These are phyloP conservation scores for Sinhomidia bicolor DNA, from an alignment of 2,888 invertebrate genomes.

Conservation along the genomic window DNA sequence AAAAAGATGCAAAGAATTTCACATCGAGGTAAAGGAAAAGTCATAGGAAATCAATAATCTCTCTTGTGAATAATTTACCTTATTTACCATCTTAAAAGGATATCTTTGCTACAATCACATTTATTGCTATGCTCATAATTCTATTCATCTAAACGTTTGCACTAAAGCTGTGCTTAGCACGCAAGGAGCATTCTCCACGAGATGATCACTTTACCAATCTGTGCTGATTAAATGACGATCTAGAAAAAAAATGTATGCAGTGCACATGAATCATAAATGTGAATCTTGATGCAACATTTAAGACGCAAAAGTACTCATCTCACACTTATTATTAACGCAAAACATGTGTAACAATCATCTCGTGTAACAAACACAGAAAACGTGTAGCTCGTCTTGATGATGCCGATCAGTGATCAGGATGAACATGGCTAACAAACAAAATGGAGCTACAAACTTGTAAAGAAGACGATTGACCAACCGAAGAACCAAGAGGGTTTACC, in stretches of 20 bases:
- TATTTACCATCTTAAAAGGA: too few relatives aligned
- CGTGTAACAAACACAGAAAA: neutral
- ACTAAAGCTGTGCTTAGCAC: too few relatives aligned
- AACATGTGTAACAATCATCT: neutral
- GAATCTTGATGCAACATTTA: too few relatives aligned
- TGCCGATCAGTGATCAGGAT: neutral
- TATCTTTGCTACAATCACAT: too few relatives aligned
- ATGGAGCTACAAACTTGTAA: slow-evolving; percentile 45
- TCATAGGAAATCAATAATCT: too few relatives aligned
- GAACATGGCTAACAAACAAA: slow-evolving; percentile 52
- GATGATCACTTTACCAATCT: neutral
- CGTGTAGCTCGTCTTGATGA: slow-evolving; percentile 2
- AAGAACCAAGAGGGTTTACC: slow-evolving; percentile 2
- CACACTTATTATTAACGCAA: neutral
- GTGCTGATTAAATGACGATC: neutral
- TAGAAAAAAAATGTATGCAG: neutral
- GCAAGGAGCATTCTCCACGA: neutral
- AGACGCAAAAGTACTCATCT: neutral
- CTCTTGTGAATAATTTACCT: too few relatives aligned
- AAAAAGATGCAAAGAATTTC: too few relatives aligned
- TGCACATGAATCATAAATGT: slow-evolving; percentile 14
- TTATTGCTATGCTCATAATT: too few relatives aligned
- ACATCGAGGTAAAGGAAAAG: too few relatives aligned
- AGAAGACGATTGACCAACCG: slow-evolving; percentile 55
- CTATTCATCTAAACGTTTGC: too few relatives aligned